Evolutionary conservation across 2,888 invertebrate species (phyloP).

Genomic region (Hirudinaria manillensis): DNA sequence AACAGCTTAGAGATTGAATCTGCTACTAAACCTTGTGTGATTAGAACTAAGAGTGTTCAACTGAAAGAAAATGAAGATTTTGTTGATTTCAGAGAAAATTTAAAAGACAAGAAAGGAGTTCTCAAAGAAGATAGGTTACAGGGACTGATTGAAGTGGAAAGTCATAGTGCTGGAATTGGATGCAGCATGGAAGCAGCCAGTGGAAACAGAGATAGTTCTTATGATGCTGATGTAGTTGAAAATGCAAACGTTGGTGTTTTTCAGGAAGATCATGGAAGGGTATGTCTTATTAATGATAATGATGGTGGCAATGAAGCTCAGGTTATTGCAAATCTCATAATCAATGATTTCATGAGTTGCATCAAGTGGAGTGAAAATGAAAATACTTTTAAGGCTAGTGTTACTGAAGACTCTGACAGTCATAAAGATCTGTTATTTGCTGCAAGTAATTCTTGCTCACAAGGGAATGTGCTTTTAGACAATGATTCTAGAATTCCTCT

Average conservation of each 20-base stretch:
- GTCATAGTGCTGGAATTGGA: background rate
- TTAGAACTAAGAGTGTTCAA: too few species aligned
- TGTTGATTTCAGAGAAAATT: background rate
- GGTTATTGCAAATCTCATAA: background rate
- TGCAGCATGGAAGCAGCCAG: background rate
- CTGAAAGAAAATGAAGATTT: background rate
- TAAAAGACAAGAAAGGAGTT: background rate
- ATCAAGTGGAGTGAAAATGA: too few species aligned
- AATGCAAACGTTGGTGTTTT: background rate
- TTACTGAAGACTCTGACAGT: too few species aligned
- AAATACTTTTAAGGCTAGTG: too few species aligned
- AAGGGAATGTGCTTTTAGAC: too few species aligned
- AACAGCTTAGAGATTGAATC: too few species aligned
- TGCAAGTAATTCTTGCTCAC: too few species aligned
- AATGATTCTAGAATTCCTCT: too few species aligned
- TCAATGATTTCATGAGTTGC: too few species aligned
- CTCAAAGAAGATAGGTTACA: background rate
- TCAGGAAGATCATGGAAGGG: background rate
- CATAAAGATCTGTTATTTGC: too few species aligned
- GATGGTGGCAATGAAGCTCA: background rate
- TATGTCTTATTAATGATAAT: background rate
- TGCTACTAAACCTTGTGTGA: too few species aligned
- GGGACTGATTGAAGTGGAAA: background rate
- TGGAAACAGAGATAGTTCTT: background rate
- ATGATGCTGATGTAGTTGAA: background rate